Conservation (phyloP, 1,140 invertebrate genomes). For the Drosophila nebulosa region DNA sequence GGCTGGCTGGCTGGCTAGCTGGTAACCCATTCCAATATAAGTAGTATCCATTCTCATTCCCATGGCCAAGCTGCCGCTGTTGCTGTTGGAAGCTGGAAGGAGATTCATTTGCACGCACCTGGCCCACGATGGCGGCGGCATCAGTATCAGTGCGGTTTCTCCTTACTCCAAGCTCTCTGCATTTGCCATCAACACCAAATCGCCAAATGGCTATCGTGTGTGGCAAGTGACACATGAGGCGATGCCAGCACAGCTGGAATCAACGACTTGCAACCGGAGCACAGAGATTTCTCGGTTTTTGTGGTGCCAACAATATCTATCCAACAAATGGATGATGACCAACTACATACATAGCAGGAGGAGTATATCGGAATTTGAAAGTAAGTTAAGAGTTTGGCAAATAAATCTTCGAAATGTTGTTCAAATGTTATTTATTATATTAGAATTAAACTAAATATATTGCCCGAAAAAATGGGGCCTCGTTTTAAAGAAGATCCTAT, state of each 20-base stretch:
- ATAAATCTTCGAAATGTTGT: not conserved
- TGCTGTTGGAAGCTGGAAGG: constrained; percentile 43
- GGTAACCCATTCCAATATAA: constrained; percentile 12
- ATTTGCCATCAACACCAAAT: constrained; percentile 71
- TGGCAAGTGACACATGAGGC: constrained; percentile 76
- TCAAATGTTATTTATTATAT: not conserved
- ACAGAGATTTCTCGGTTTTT: not conserved
- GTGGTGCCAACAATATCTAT: constrained; percentile 33
- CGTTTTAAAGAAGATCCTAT: not conserved
- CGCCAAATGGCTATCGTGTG: constrained; percentile 73
- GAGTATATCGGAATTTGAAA: not conserved
- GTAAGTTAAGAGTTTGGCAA: not conserved
- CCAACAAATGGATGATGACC: no score
- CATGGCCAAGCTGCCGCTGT: no score
- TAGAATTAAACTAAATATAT: not conserved
- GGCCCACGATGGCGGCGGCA: constrained; percentile 1
- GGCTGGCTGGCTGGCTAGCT: no score
- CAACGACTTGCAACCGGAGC: constrained; percentile 8
- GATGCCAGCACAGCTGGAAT: constrained; percentile 70
- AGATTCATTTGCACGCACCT: constrained; percentile 52
- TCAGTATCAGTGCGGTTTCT: not conserved
- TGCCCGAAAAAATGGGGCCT: not conserved
- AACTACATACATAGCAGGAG: no score
- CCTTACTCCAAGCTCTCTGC: constrained; percentile 20
- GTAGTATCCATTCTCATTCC: constrained; percentile 15